phyloP scores from a whole-genome alignment of 2,113 vertebrate genomes.

The Lutjanus erythropterus region DNA sequence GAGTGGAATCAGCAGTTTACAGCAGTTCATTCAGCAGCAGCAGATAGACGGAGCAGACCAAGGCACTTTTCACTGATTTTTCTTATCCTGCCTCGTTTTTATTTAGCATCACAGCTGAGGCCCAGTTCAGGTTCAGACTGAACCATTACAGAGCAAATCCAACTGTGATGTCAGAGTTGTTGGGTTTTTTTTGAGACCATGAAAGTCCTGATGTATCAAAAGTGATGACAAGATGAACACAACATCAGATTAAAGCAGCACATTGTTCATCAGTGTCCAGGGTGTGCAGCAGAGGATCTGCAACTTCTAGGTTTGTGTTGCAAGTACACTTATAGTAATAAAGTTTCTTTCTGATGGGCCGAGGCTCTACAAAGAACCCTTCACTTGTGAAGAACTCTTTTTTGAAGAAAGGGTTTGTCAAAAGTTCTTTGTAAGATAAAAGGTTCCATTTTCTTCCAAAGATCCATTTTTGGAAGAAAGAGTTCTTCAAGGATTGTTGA shows the following conservation, averaged over 20 bases:
- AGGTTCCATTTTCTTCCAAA: too few species aligned
- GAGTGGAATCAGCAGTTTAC: slow-evolving; percentile 69
- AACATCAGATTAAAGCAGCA: background rate
- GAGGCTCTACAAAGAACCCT: too few species aligned
- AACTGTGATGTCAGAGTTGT: background rate
- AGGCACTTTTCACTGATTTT: slow-evolving; percentile 39
- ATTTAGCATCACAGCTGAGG: slow-evolving; percentile 40
- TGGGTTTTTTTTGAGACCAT: too few species aligned
- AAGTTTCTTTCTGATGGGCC: too few species aligned
- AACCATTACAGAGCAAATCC: background rate
- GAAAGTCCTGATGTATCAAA: background rate
- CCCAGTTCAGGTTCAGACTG: background rate
- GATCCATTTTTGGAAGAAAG: too few species aligned
- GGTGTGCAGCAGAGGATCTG: background rate
- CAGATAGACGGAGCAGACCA: background rate
- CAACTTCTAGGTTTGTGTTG: background rate
- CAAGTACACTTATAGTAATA: too few species aligned
- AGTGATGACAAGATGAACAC: background rate
- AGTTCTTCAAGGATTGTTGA: too few species aligned
- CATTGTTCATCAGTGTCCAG: background rate
- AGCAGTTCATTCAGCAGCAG: slow-evolving; percentile 39
- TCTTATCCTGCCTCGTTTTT: slow-evolving; percentile 31
- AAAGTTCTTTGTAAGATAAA: too few species aligned
- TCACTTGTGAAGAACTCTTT: too few species aligned
- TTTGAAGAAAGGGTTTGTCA: too few species aligned